Evolutionary conservation across 1,140 invertebrate species (phyloP).

Genomic region (Parasteatoda tepidariorum): DNA sequence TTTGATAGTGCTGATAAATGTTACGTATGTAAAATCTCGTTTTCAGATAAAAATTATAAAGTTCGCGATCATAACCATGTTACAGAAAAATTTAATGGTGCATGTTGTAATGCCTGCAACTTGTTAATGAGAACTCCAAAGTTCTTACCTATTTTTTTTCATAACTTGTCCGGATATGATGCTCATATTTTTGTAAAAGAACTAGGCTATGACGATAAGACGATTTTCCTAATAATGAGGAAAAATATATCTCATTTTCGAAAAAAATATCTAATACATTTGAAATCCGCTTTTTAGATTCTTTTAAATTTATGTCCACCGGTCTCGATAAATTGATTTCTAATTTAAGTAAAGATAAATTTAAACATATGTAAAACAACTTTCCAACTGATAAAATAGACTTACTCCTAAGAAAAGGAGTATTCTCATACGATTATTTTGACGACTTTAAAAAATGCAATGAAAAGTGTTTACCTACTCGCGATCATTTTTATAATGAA

Average conservation of each 20-base stretch:
- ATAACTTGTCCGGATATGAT: constrained; percentile 46
- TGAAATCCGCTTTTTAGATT: constrained; percentile 53
- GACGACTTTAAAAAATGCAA: background rate
- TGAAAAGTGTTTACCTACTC: background rate
- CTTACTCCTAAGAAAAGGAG: background rate
- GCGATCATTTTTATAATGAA: constrained; percentile 14
- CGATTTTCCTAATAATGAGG: background rate
- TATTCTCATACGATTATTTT: background rate
- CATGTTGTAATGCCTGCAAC: background rate
- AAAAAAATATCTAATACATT: constrained; percentile 67
- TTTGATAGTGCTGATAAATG: background rate
- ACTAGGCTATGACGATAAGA: background rate
- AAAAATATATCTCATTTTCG: constrained; percentile 70
- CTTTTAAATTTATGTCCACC: background rate
- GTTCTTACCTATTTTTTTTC: background rate
- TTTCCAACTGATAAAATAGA: background rate
- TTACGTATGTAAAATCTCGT: background rate
- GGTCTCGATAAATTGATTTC: background rate
- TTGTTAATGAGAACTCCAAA: constrained; percentile 63
- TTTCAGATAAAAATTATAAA: background rate
- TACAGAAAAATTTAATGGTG: background rate
- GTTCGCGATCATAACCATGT: background rate
- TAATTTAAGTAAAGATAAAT: constrained; percentile 58
- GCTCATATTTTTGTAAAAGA: background rate
- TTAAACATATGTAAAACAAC: background rate